Base-by-base conservation (phyloP, 2,888 invertebrate species). In the Acheta domesticus region DNA sequence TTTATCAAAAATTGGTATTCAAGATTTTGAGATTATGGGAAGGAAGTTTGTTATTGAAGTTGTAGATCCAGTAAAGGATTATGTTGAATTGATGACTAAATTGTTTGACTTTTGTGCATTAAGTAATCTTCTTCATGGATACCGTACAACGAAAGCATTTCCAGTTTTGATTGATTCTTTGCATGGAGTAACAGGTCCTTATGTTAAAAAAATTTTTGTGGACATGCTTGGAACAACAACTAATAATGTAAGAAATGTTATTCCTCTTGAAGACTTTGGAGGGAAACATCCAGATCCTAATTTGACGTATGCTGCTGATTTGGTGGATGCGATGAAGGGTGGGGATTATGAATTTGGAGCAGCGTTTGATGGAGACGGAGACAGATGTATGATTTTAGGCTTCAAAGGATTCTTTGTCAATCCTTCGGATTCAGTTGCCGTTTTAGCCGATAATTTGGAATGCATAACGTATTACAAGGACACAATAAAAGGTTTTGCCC, bases 371-470 rank as follows among this genome's bases (percentile, higher is more conserved):
- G 62, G 78, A 8, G 78, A 78, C 73, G 50, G 89, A 89, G 97
- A 98, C 86, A 92, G 98, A 81, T 98, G 97, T 89, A 98, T 98
- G 99, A 95, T 99, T 84, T 92, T 99, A 79, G 99, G 99, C 14
- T 91, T 93, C 85, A 92, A 91, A 82, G 98, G 96, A 8, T 98
- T 99, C 89, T 99, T 99, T 88, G 98, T 99, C n/a, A 98, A 97
- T 0, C 99, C 99, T 0, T 97, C 96, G 79, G 99, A 99, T 86
- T 93, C 98, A 16, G 89, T 99, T 83, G 99, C 99, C 0, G 96
- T 97, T 11, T 90, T 99, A 81, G 98, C 98, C 8, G 94, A 95
- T 85, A 93, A 98, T 86, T 88, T 98, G 81, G 91, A 93, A 48
- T 92, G 92, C 85, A 97, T 99, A 85, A 98, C 98, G 0, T 99